A percentile compares a stretch with the other conserved stretches of the same genome.
Evolutionary conservation across 2,888 invertebrate species (phyloP).

Genomic region (Cylindroiulus punctatus): DNA sequence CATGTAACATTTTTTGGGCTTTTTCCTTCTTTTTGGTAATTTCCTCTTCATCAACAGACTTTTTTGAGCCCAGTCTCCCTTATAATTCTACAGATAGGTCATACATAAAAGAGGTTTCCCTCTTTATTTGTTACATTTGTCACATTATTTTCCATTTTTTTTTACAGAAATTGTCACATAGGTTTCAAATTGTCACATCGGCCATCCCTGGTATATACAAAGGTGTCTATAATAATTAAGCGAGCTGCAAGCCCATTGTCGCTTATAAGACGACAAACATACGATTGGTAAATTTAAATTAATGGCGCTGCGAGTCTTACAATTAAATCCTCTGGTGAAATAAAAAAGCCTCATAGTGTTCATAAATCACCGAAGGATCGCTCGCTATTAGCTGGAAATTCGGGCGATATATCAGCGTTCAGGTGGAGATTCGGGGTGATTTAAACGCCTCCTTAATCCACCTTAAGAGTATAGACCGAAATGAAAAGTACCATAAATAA

Average conservation of each 20-base stretch:
- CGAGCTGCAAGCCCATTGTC: background rate
- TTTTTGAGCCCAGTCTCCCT: too few species aligned
- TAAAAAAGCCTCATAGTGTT: conserved; percentile 9
- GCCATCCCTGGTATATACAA: too few species aligned
- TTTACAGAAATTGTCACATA: too few species aligned
- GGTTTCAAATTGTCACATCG: too few species aligned
- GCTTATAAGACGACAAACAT: background rate
- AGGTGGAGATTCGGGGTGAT: background rate
- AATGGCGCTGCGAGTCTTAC: background rate
- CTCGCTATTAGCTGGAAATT: background rate
- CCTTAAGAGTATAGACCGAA: conserved; percentile 33
- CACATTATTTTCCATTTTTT: too few species aligned
- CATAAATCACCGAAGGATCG: conserved; percentile 10
- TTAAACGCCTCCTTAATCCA: conserved; percentile 38
- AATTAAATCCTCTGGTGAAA: conserved; percentile 7
- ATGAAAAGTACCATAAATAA: conserved; percentile 38
- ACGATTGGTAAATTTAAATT: conserved; percentile 15
- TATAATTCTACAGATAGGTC: too few species aligned
- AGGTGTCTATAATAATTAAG: conserved; percentile 29
- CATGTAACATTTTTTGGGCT: too few species aligned
- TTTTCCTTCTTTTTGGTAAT: too few species aligned
- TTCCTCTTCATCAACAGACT: too few species aligned
- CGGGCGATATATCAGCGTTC: conserved; percentile 1
- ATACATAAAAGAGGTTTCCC: too few species aligned
- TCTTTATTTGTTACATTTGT: too few species aligned